Evolutionary conservation across 2,113 vertebrate species (phyloP), one percentile per base, ranked within the genome.

Genomic region (Gymnorhina tibicen): DNA sequence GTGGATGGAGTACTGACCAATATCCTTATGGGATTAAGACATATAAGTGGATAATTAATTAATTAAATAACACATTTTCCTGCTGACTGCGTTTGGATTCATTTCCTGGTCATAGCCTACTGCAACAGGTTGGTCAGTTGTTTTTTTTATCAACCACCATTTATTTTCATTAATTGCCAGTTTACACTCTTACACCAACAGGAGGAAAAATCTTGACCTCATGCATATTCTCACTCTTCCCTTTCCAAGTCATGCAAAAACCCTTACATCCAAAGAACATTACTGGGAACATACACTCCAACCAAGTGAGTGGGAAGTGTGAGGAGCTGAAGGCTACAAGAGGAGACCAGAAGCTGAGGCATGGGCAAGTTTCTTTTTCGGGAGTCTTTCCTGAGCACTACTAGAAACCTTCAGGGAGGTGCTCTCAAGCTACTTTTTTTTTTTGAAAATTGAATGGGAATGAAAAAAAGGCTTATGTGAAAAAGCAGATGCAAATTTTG

Each of bases 101-200:
- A n/a, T n/a, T n/a, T n/a, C n/a, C n/a, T n/a, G n/a, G n/a, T n/a
- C n/a, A n/a, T n/a, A n/a, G n/a, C n/a, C n/a, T n/a, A n/a, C n/a
- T n/a, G n/a, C n/a, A n/a, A n/a, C n/a, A n/a, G 26, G 4, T 21
- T 49, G 9, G 3, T 23, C n/a, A 1, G 1, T 50, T 44, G 13
- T 2, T 21, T 32, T 52, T 66, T 76, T 67, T 9, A 73, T 76
- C 46, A 62, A 53, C 7, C 22, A 70, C 12, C 7, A 52, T 21
- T 52, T 53, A 68, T 56, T 85, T 85, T 47, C 44, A 62, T 46
- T 49, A 83, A 85, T 56, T 73, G 26, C 7, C 53, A 72, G 7
- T 79, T 94, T 52, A 44, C 37, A n/a, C 8, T 56, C 63, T 52
- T 39, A 26, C 15, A 89, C 8, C n/a, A 68, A 60, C 37, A 28